Evolutionary conservation across 53 echinoderm and acorn worm genomes (phyloP).

Genomic region (Actinopyga echinites): DNA sequence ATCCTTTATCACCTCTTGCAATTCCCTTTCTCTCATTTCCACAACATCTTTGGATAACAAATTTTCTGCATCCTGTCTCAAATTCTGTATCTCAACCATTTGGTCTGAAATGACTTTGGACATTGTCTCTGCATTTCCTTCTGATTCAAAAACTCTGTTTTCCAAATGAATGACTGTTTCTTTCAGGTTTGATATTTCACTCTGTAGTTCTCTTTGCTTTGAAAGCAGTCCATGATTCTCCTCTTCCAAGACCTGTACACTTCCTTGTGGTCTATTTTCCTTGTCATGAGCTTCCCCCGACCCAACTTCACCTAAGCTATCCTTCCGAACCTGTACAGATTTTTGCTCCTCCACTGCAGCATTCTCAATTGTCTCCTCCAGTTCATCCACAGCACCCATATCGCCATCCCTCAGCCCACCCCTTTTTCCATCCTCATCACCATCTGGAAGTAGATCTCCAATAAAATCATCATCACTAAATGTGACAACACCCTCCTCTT

Average conservation of each 20-base stretch:
- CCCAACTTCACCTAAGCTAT: no score
- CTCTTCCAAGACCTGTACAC: slow-evolving; percentile 16
- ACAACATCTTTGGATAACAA: background rate
- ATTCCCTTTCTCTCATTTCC: background rate
- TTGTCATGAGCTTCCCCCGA: no score
- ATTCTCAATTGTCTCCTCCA: background rate
- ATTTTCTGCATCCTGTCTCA: slow-evolving; percentile 22
- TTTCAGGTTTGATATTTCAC: background rate
- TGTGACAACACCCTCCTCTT: background rate
- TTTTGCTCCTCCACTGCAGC: background rate
- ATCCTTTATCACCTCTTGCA: background rate
- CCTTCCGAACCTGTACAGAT: background rate
- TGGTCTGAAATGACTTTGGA: slow-evolving; percentile 63
- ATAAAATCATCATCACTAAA: slow-evolving; percentile 37
- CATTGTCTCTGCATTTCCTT: slow-evolving; percentile 45
- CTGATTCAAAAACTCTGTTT: slow-evolving; percentile 38
- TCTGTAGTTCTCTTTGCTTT: background rate
- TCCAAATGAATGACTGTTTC: background rate
- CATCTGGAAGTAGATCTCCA: slow-evolving; percentile 24
- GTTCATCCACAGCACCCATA: background rate
- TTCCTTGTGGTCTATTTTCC: background rate
- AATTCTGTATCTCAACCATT: slow-evolving; percentile 46
- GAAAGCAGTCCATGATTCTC: slow-evolving; percentile 12
- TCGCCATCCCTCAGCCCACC: background rate
- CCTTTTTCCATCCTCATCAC: background rate